A percentile compares a stretch with the other conserved stretches of the same genome.
phyloP scores from a whole-genome alignment of 2,113 vertebrate genomes.

The Trochalopteron elliotii region DNA sequence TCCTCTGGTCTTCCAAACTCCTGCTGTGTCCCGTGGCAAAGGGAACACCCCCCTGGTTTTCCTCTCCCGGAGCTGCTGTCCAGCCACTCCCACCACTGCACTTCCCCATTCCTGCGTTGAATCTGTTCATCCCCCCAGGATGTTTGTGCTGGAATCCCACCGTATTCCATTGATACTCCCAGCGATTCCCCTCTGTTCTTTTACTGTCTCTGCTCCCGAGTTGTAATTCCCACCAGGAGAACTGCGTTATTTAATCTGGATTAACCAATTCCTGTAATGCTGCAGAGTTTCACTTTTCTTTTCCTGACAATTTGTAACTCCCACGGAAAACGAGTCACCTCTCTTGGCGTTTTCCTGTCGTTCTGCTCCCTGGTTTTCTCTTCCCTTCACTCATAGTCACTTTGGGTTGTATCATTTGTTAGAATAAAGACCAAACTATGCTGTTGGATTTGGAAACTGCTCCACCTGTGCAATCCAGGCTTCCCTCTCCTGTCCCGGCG shows the following conservation, averaged over 20 bases:
- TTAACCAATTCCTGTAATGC: conserved; percentile 62
- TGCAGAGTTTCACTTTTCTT: conserved; percentile 55
- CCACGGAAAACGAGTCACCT: neutral
- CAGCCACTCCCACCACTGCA: neutral
- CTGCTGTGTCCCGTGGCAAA: conserved; percentile 29
- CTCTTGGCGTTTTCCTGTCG: neutral
- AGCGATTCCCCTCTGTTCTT: neutral
- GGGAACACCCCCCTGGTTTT: neutral
- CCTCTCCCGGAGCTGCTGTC: conserved; percentile 1
- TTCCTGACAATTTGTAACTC: conserved; percentile 38
- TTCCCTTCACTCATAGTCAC: conserved; percentile 8
- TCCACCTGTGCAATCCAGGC: neutral
- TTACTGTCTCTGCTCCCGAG: neutral
- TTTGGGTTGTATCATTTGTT: conserved; percentile 57
- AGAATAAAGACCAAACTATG: conserved; percentile 68
- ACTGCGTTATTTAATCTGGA: neutral
- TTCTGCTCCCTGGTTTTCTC: conserved; percentile 22
- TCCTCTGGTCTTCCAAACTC: conserved; percentile 63
- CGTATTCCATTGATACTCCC: neutral
- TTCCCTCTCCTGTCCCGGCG: neutral
- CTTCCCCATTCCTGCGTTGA: fast-evolving
- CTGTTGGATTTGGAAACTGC: conserved; percentile 4
- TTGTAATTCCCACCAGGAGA: neutral
- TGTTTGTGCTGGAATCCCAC: conserved; percentile 47
- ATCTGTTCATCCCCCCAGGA: neutral